phyloP scores from a whole-genome alignment of 1,140 invertebrate genomes.

The Drosophila grimshawi region DNA sequence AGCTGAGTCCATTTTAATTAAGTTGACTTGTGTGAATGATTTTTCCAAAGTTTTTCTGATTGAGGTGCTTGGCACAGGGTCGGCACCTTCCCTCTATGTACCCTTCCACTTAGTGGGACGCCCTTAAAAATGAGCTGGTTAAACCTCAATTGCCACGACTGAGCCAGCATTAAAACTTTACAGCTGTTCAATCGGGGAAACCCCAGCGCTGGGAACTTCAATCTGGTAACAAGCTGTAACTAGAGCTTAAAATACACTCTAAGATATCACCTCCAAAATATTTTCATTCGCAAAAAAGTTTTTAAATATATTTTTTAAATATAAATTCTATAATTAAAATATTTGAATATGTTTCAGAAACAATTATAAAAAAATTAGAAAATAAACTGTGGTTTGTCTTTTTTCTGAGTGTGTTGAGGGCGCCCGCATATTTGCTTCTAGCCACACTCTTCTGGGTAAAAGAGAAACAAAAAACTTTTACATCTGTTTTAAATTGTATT shows the following conservation, averaged over 20 bases:
- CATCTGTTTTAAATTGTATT: conserved; percentile 16
- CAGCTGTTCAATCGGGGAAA: conserved; percentile 24
- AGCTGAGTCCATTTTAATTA: conserved; percentile 56
- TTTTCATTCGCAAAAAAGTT: not conserved
- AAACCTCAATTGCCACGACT: conserved; percentile 1
- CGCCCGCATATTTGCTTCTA: conserved; percentile 7
- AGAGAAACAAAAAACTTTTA: conserved; percentile 12
- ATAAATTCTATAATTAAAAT: not conserved
- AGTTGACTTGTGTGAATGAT: conserved; percentile 52
- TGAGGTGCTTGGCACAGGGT: not conserved
- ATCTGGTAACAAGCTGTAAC: conserved; percentile 8
- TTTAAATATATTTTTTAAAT: not conserved
- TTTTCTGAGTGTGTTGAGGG: not conserved
- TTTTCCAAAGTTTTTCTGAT: conserved; percentile 50
- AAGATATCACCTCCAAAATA: not conserved
- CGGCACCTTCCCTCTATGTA: no score
- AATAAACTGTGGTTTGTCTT: no score
- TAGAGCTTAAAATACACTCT: not conserved
- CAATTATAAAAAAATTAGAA: not conserved
- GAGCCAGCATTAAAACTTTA: conserved; percentile 13
- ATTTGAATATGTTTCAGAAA: no score
- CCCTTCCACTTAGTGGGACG: not conserved
- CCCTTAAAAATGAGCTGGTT: conserved; percentile 4
- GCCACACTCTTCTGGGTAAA: conserved; percentile 3
- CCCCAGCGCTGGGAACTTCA: conserved; percentile 14